Percentiles rank a stretch among this genome's conserved stretches.
phyloP scores from a whole-genome alignment of 2,113 vertebrate genomes.

The Engystomops pustulosus region DNA sequence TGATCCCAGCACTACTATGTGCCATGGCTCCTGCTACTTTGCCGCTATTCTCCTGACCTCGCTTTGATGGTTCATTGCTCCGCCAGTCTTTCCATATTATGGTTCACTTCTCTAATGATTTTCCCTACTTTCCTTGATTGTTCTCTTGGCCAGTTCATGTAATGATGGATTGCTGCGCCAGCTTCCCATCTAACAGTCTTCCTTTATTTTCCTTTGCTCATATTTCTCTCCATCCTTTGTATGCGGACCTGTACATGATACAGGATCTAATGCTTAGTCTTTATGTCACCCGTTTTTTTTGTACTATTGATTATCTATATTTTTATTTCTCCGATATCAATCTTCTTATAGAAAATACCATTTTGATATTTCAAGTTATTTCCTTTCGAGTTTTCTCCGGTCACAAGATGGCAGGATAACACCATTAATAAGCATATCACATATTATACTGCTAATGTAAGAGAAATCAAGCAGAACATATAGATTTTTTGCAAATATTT shows the following conservation, averaged over 20 bases:
- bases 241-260: background rate
- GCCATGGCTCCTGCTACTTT: background rate
- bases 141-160: slow-evolving; percentile 6
- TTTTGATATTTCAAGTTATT: background rate
- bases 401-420: slow-evolving; percentile 44
- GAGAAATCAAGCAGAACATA: background rate
- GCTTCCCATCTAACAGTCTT: background rate
- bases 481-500: background rate
- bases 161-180: slow-evolving; percentile 18
- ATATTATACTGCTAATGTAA: background rate
- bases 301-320: too few relatives aligned
- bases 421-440: background rate
- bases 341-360: background rate
- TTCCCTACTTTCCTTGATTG: background rate
- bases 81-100: background rate
- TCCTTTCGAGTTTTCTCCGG: background rate
- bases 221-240: background rate
- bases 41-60: background rate
- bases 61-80: slow-evolving; percentile 13
- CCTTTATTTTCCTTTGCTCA: background rate
- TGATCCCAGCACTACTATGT: background rate
- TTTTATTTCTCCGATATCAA: background rate
- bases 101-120: slow-evolving; percentile 14
- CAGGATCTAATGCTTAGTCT: background rate
- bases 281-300: background rate